Evolutionary conservation across 1,140 invertebrate genomes (phyloP).

Genomic region (Hylyphantes graminicola): DNA sequence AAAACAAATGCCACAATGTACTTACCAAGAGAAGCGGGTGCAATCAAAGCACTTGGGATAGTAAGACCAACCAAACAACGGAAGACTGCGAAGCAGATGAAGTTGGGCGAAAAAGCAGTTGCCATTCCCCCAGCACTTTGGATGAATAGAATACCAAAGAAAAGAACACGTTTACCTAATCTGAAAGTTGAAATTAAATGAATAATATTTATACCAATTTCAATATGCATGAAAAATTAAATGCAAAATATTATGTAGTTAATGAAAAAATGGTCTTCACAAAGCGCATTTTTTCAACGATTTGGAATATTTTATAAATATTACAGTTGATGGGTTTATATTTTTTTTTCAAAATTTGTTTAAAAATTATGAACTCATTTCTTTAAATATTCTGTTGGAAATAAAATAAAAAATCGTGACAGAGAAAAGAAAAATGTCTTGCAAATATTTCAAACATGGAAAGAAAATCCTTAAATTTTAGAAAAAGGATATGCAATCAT

Average conservation of each 20-base stretch:
- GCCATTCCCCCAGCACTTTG: constrained; percentile 80
- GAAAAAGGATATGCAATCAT: too few species aligned
- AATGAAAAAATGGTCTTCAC: background rate
- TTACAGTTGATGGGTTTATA: too few species aligned
- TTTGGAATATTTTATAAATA: too few species aligned
- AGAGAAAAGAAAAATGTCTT: too few species aligned
- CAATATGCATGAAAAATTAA: background rate
- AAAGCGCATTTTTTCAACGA: too few species aligned
- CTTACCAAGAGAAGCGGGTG: constrained; percentile 44
- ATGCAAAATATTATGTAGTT: background rate
- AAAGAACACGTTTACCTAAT: constrained; percentile 78
- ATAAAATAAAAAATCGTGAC: too few species aligned
- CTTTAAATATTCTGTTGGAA: too few species aligned
- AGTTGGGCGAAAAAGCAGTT: constrained; percentile 80
- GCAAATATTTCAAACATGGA: too few species aligned
- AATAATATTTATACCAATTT: background rate
- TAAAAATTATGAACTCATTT: too few species aligned
- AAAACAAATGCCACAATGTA: background rate
- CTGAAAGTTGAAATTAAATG: constrained; percentile 12
- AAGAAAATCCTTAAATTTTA: too few species aligned
- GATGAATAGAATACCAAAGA: constrained; percentile 80
- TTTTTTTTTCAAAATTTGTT: too few species aligned
- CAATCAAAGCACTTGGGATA: constrained; percentile 78
- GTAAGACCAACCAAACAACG: constrained; percentile 82
- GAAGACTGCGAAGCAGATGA: constrained; percentile 76